These are phyloP conservation scores for Phrixothrix hirtus DNA, from an alignment of 2,888 invertebrate genomes.

Conservation along the genomic window DNA sequence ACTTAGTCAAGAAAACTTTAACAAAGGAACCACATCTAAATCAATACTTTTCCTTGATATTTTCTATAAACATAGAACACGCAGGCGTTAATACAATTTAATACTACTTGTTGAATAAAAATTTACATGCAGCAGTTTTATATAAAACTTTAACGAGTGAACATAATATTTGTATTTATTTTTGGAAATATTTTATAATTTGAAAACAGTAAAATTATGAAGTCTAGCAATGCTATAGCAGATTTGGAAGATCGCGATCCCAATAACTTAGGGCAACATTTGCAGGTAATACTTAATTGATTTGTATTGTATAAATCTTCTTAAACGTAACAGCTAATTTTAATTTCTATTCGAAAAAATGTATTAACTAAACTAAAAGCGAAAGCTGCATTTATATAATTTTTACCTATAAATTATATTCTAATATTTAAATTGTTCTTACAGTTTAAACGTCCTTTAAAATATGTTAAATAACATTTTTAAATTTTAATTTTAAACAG, in stretches of 20 bases:
- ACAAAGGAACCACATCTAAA: slow-evolving; percentile 2
- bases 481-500: too few species aligned
- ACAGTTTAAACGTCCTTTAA: too few species aligned
- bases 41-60: slow-evolving; percentile 35
- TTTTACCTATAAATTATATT: neutral
- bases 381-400: neutral
- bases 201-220: slow-evolving; percentile 45
- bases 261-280: slow-evolving; percentile 68
- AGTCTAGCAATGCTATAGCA: slow-evolving; percentile 56
- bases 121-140: slow-evolving; percentile 26
- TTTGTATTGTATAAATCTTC: neutral
- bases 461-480: too few species aligned
- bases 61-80: slow-evolving; percentile 28
- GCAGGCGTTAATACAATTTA: slow-evolving; percentile 34
- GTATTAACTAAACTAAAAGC: neutral
- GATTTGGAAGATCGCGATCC: slow-evolving; percentile 73
- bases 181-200: neutral
- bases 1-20: neutral
- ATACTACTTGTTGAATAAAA: slow-evolving; percentile 35
- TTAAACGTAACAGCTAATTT: neutral
- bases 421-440: neutral
- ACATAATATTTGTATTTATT: slow-evolving; percentile 10
- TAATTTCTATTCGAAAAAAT: too few species aligned
- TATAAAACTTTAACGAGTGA: slow-evolving; percentile 14
- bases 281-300: slow-evolving; percentile 62